Percentiles rank a stretch among this genome's conserved stretches.
Conservation (phyloP, 2,888 invertebrate genomes). For the Belgica antarctica region DNA sequence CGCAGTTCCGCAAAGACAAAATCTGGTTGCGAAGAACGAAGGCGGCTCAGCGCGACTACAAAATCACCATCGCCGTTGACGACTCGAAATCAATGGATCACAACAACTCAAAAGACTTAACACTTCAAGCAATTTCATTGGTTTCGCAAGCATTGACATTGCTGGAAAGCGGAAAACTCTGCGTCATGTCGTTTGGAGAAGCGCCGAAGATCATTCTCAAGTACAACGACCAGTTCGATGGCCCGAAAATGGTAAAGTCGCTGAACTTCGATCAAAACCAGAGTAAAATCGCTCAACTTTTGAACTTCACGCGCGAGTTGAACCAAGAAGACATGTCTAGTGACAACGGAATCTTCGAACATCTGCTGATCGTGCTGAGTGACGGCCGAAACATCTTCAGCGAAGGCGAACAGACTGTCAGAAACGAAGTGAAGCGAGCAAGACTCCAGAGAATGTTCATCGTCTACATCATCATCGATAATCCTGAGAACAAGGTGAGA, state of each 20-base stretch:
- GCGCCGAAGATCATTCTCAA: constrained; percentile 80
- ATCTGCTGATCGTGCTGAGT: constrained; percentile 84
- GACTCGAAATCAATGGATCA: constrained; percentile 92
- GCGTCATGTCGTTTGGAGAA: constrained; percentile 90
- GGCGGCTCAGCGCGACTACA: constrained; percentile 93
- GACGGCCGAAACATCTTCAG: constrained; percentile 93
- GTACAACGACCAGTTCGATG: constrained; percentile 78
- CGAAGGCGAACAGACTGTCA: constrained; percentile 77
- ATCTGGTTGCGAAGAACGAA: constrained; percentile 97
- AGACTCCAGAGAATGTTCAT: constrained; percentile 82
- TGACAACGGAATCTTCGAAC: constrained; percentile 54
- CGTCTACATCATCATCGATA: constrained; percentile 94
- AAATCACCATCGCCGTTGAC: constrained; percentile 93
- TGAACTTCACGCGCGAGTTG: constrained; percentile 74
- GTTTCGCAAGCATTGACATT: constrained; percentile 86
- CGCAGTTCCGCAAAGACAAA: constrained; percentile 97
- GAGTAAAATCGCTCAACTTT: constrained; percentile 78
- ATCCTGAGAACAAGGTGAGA: constrained; percentile 78
- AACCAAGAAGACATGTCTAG: constrained; percentile 57
- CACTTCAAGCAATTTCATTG: constrained; percentile 91
- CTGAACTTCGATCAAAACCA: constrained; percentile 86
- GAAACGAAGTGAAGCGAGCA: constrained; percentile 75
- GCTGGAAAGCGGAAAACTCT: constrained; percentile 89
- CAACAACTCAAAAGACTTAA: constrained; percentile 83
- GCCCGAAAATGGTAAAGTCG: constrained; percentile 74